A percentile compares a stretch with the other conserved stretches of the same genome.
These are phyloP conservation scores for Petrocephalus schoutedeni DNA, from an alignment of 2,797 vertebrate species.

Conservation along the genomic window DNA sequence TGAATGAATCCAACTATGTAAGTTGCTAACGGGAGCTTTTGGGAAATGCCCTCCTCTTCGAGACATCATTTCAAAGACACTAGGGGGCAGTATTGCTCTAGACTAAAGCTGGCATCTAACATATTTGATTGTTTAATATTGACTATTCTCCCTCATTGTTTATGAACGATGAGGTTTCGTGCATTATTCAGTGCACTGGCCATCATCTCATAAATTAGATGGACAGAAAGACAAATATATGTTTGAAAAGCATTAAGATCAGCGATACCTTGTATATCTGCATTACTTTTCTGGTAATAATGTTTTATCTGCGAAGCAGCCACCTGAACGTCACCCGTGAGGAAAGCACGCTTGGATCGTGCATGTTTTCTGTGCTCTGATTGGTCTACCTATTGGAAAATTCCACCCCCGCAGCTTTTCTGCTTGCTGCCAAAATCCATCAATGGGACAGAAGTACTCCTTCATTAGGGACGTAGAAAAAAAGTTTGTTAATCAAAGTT, in stretches of 20 bases:
- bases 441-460: not conserved
- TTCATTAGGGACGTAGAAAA: not conserved
- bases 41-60: too few relatives aligned
- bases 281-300: slow-evolving; percentile 58
- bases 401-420: not conserved
- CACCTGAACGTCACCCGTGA: not conserved
- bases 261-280: slow-evolving; percentile 52
- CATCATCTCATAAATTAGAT: slow-evolving; percentile 48
- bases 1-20: too few relatives aligned
- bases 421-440: not conserved
- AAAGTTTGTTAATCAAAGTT: not conserved
- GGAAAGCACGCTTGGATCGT: not conserved
- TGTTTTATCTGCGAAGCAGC: slow-evolving; percentile 23
- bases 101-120: slow-evolving; percentile 34
- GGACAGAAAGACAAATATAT: slow-evolving; percentile 65
- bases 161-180: slow-evolving; percentile 50
- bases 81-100: slow-evolving; percentile 71
- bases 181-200: slow-evolving; percentile 59
- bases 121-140: slow-evolving; percentile 34
- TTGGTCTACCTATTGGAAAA: not conserved
- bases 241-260: slow-evolving; percentile 52
- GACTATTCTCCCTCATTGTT: slow-evolving; percentile 56
- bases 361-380: not conserved
- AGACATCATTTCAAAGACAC: slow-evolving; percentile 35
- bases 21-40: too few relatives aligned